Base-by-base conservation (phyloP, 1,140 invertebrate species). In the Liolophura sinensis region DNA sequence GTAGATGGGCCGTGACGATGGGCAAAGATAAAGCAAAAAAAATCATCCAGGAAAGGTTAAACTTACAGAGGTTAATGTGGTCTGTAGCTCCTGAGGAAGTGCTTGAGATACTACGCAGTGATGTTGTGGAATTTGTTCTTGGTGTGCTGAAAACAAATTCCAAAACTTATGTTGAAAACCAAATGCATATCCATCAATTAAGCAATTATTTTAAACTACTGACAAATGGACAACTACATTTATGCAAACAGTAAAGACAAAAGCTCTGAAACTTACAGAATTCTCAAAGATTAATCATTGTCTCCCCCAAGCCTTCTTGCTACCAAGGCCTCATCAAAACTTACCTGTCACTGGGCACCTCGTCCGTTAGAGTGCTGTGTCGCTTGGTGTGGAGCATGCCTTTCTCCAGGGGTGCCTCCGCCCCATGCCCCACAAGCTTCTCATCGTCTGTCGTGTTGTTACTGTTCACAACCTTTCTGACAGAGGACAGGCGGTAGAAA, bases 311-410 rank as follows among this genome's bases (percentile, higher is more conserved):
- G 16, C 5, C n/a, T 20, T 24, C n/a, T 20, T 12, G 3, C 9
- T 5, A 40, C 31, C 31, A 40, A 40, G 31, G 3, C 31, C 31
- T 40, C 31, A 3, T 9, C 31, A 63, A n/a, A n/a, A 61, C 60
- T 60, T 62, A 77, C 78, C 72, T 74, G 63, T 81, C 79, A 62
- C 73, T 76, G 5, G 59, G 73, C 18, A 73, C 68, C 31, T 77
- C 75, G 48, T 87, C 86, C 63, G 96, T 94, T 81, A 96, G 94
- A 16, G 94, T 93, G 77, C 94, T 96, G 77, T 97, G 94, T 27
- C 96, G 85, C 84, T 98, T 98, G 0, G 96, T 98, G 80, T 98
- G 95, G 60, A 98, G 94, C 0, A 94, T 96, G 22, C 96, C 96
- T 82, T 80, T 82, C 65, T 81, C 79, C 24, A 82, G 69, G 9